Conservation (phyloP, 2,797 vertebrate species). For the Chloroceryle amazona region DNA sequence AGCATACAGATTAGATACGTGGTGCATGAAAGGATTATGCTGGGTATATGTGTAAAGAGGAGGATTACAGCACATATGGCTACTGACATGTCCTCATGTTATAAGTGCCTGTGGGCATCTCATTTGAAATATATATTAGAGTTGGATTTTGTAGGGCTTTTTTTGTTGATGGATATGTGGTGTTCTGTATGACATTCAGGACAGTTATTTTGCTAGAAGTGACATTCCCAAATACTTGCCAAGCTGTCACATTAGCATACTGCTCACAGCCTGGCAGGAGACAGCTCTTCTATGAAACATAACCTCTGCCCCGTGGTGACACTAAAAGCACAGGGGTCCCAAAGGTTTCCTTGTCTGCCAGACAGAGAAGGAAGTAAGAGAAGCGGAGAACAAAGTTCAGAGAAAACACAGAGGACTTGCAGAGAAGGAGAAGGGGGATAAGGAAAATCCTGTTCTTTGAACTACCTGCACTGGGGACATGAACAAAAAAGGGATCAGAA, state of each 20-base stretch:
- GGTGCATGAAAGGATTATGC: conserved; percentile 25
- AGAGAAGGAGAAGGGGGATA: not conserved
- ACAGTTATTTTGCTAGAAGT: conserved; percentile 27
- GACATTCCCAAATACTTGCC: conserved; percentile 25
- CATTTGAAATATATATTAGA: conserved; percentile 26
- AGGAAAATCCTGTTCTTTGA: not conserved
- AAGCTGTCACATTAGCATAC: conserved; percentile 19
- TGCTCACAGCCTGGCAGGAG: not conserved
- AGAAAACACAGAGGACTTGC: not conserved
- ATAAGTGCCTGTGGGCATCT: not conserved
- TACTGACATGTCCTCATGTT: conserved; percentile 7
- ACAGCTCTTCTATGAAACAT: not conserved
- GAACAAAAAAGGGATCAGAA: not conserved
- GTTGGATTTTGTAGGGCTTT: not conserved
- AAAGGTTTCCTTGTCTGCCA: not conserved
- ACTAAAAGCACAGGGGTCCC: not conserved
- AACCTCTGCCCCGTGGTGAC: conserved; percentile 14
- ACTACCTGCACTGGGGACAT: not conserved
- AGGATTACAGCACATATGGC: conserved; percentile 27
- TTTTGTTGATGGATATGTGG: not conserved
- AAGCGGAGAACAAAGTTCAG: not conserved
- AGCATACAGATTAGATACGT: conserved; percentile 1
- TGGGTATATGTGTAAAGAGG: not conserved
- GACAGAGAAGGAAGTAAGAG: not conserved
- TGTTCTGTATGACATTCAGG: not conserved